Conservation (phyloP, 1,140 invertebrate genomes). For the Drosophila sucinea region DNA sequence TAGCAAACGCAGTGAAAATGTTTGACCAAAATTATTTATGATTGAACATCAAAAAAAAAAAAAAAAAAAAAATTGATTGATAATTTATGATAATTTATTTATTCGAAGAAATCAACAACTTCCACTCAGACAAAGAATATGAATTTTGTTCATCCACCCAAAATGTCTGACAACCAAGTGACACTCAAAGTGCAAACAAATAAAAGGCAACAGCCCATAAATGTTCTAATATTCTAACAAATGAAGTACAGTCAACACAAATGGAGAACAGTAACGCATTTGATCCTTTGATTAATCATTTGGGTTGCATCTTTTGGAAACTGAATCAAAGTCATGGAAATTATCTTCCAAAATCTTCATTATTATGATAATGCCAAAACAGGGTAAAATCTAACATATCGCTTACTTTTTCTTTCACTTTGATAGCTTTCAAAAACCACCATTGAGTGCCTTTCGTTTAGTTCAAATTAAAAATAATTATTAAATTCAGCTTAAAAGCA, state of each 20-base stretch:
- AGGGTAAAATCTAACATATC: no score
- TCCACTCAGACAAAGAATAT: background rate
- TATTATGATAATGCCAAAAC: no score
- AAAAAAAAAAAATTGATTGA: slow-evolving; percentile 8
- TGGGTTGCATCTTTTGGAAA: no score
- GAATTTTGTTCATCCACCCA: background rate
- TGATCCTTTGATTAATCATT: no score
- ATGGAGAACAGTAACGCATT: no score
- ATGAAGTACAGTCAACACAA: no score
- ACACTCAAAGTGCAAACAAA: no score
- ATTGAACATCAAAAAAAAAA: slow-evolving; percentile 4
- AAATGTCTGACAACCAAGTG: no score
- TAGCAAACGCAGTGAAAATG: slow-evolving; percentile 10
- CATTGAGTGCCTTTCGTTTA: slow-evolving; percentile 7
- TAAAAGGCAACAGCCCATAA: no score
- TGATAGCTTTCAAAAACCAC: background rate
- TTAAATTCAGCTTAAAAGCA: slow-evolving; percentile 10
- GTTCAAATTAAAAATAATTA: background rate
- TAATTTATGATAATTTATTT: slow-evolving; percentile 13
- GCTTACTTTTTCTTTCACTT: background rate
- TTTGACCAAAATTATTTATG: slow-evolving; percentile 34
- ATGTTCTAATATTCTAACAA: no score
- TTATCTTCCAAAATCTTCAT: no score
- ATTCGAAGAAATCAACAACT: background rate
- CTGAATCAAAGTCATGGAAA: no score